Evolutionary conservation across 2,797 vertebrate species (phyloP).

Genomic region (Paguma larvata): DNA sequence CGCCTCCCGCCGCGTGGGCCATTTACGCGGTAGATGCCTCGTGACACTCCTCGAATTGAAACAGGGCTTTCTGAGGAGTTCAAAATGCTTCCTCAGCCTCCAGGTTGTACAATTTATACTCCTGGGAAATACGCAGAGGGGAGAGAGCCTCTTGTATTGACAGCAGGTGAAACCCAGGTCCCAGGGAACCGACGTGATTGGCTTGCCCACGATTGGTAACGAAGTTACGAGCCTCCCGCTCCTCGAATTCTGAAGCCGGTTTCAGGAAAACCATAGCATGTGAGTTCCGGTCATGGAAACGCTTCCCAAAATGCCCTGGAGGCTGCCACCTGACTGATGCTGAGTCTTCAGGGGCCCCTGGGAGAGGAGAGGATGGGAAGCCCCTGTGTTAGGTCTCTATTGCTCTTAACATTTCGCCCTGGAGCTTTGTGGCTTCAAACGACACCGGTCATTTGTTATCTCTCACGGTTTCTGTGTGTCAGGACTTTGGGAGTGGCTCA

Average conservation of each 20-base stretch:
- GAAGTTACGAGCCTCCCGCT: not conserved
- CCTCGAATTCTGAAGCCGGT: not conserved
- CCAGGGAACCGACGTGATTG: not conserved
- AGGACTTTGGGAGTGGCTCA: not conserved
- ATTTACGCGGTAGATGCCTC: not conserved
- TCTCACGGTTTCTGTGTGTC: not conserved
- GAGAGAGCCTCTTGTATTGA: not conserved
- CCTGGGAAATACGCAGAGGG: not conserved
- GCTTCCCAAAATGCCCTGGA: not conserved
- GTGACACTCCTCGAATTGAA: not conserved
- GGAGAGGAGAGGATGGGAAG: not conserved
- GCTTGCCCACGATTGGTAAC: not conserved
- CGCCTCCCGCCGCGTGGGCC: rapidly evolving
- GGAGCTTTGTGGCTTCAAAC: not conserved
- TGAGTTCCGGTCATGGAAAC: not conserved
- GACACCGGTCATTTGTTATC: not conserved
- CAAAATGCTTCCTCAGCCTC: not conserved
- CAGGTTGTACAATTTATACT: not conserved
- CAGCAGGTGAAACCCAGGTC: not conserved
- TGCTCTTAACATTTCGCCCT: not conserved
- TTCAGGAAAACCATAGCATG: not conserved
- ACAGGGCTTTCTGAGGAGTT: not conserved
- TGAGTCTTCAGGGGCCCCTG: not conserved
- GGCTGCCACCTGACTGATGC: not conserved
- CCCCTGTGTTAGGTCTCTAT: not conserved